These are phyloP conservation scores for Phrixothrix hirtus DNA, from an alignment of 2,888 invertebrate genomes.

Conservation along the genomic window DNA sequence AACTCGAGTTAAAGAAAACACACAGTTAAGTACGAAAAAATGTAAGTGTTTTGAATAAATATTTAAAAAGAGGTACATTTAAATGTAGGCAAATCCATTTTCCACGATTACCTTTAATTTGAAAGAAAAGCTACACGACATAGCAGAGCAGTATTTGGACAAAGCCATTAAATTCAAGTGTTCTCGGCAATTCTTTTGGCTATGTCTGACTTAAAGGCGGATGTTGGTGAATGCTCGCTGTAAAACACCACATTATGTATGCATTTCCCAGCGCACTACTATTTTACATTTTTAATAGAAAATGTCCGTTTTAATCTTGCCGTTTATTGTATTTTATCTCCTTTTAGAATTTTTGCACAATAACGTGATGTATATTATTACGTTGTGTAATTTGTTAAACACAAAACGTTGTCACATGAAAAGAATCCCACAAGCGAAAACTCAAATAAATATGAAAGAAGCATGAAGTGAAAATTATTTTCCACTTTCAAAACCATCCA, in stretches of 20 bases:
- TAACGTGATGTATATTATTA: conserved; percentile 22
- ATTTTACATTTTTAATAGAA: conserved; percentile 56
- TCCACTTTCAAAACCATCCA: conserved; percentile 25
- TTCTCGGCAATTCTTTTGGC: background rate
- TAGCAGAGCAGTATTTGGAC: background rate
- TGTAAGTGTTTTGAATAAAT: too few relatives aligned
- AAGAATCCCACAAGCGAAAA: conserved; percentile 9
- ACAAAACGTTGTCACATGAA: conserved; percentile 9
- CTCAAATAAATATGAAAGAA: conserved; percentile 16
- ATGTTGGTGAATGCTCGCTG: conserved; percentile 27
- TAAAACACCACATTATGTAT: conserved; percentile 47
- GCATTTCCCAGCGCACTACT: conserved; percentile 52
- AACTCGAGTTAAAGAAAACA: too few relatives aligned
- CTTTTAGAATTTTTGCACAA: conserved; percentile 29
- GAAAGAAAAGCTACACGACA: too few relatives aligned
- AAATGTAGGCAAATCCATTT: too few relatives aligned
- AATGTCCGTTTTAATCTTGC: conserved; percentile 52
- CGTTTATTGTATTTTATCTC: conserved; percentile 46
- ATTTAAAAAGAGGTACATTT: too few relatives aligned
- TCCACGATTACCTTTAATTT: too few relatives aligned
- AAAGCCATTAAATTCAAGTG: background rate
- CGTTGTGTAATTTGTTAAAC: conserved; percentile 23
- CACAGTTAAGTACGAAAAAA: too few relatives aligned
- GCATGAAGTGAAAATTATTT: conserved; percentile 29
- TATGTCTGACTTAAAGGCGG: conserved; percentile 13